Conservation (phyloP, 2,888 invertebrate species). For the Chrysolina americana region DNA sequence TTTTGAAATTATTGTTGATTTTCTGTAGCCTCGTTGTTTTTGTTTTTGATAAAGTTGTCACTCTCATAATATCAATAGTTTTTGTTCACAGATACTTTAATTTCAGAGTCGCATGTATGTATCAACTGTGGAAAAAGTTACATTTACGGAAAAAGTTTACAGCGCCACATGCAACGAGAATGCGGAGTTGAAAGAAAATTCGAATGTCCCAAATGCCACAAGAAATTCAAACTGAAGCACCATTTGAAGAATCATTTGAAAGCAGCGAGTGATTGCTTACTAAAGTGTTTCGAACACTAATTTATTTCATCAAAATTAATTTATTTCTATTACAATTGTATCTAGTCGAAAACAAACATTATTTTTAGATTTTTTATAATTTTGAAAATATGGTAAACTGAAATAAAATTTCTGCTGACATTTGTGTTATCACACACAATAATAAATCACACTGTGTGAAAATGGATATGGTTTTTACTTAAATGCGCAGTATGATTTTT, state of each 20-base stretch:
- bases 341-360: too few species aligned
- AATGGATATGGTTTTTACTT: too few species aligned
- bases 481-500: too few species aligned
- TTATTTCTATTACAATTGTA: background rate
- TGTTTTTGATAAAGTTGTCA: too few species aligned
- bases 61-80: too few species aligned
- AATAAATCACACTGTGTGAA: too few species aligned
- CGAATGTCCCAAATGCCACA: constrained; percentile 49
- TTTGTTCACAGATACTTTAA: background rate
- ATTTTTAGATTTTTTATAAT: too few species aligned
- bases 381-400: too few species aligned
- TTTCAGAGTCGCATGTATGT: constrained; percentile 34
- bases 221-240: constrained; percentile 45
- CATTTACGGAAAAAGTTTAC: constrained; percentile 75
- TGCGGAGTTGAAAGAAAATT: constrained; percentile 36
- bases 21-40: too few species aligned
- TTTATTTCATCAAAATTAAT: background rate
- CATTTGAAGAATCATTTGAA: constrained; percentile 38
- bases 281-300: background rate
- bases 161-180: constrained; percentile 25
- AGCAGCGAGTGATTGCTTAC: background rate
- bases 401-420: too few species aligned
- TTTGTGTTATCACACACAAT: too few species aligned
- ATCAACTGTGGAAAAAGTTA: constrained; percentile 41
- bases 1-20: too few species aligned